phyloP scores from a whole-genome alignment of 1,140 invertebrate genomes.

The Muscidifurax raptorellus region DNA sequence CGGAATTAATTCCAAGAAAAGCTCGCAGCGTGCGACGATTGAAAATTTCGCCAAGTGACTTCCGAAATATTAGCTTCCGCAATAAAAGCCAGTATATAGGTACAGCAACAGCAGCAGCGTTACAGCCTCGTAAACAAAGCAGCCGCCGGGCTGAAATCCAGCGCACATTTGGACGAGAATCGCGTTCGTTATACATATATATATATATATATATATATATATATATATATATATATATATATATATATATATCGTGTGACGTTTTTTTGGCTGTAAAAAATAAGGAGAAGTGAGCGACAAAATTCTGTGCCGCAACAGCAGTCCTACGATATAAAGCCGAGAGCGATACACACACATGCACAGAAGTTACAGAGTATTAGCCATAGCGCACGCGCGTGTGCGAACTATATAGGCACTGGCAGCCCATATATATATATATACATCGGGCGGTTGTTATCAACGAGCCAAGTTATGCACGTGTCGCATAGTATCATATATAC shows the following conservation, averaged over 20 bases:
- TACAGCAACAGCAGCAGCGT: neutral
- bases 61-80: conserved; percentile 6
- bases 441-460: neutral
- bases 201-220: no score
- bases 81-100: neutral
- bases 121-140: neutral
- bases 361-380: conserved; percentile 2
- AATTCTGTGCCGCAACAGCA: no score
- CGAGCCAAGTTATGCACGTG: conserved; percentile 5
- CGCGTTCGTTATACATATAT: neutral
- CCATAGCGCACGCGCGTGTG: neutral
- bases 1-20: no score
- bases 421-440: neutral
- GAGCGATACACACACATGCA: no score
- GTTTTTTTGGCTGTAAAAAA: neutral
- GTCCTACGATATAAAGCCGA: no score
- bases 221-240: neutral
- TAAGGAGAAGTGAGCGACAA: neutral
- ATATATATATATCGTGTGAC: neutral
- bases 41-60: conserved; percentile 1
- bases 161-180: neutral
- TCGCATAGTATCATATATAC: neutral
- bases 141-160: neutral
- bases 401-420: neutral
- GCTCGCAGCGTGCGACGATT: no score